A percentile compares a stretch with the other conserved stretches of the same genome.
phyloP scores from a whole-genome alignment of 1,140 invertebrate genomes.

The Drosophila pruinosa region DNA sequence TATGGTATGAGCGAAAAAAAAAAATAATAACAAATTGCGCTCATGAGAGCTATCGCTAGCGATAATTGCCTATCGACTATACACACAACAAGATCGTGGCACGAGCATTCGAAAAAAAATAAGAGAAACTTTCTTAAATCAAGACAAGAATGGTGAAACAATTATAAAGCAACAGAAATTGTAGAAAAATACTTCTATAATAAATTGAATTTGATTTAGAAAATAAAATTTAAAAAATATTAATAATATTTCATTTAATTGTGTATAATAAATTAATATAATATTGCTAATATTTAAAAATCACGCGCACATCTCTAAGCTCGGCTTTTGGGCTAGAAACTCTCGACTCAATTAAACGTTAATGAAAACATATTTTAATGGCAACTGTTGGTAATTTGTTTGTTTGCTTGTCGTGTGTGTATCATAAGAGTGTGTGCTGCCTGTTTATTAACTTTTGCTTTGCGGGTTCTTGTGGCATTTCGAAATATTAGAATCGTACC shows the following conservation, averaged over 20 bases:
- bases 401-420: slow-evolving; percentile 35
- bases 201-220: no score
- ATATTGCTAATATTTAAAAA: no score
- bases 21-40: background rate
- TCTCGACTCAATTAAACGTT: slow-evolving; percentile 57
- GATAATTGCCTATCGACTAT: no score
- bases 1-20: slow-evolving; percentile 5
- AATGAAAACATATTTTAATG: slow-evolving; percentile 59
- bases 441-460: slow-evolving; percentile 20
- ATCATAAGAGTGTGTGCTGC: background rate
- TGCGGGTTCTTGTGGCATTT: slow-evolving; percentile 19
- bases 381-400: slow-evolving; percentile 58
- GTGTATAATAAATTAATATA: no score
- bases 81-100: background rate
- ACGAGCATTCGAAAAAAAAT: background rate
- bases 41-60: background rate
- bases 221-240: background rate
- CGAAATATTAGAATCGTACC: slow-evolving; percentile 22
- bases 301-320: slow-evolving; percentile 1
- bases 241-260: no score
- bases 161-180: no score
- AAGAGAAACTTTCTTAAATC: background rate
- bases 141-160: background rate
- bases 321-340: background rate
- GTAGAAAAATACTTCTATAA: no score